phyloP scores from a whole-genome alignment of 2,888 invertebrate genomes.

The Bombyx huttoni region DNA sequence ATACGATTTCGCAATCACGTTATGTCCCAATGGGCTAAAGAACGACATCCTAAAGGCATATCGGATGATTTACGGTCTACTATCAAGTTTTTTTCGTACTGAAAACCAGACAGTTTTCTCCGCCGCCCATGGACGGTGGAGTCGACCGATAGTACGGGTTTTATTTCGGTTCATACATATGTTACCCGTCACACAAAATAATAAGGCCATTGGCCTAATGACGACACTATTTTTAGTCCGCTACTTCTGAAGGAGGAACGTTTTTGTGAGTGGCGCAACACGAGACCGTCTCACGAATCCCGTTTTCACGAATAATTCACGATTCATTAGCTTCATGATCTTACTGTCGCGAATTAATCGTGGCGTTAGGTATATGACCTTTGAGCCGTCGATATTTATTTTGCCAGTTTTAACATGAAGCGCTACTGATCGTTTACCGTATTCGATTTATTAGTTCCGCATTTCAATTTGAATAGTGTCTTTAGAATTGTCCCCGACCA shows the following conservation, averaged over 20 bases:
- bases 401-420: no score
- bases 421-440: no score
- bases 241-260: conserved; percentile 46
- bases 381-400: no score
- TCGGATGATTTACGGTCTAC: conserved; percentile 43
- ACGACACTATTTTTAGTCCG: conserved; percentile 54
- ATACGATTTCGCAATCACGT: conserved; percentile 1
- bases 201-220: conserved; percentile 72
- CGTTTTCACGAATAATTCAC: conserved; percentile 11
- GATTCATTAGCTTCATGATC: conserved; percentile 3
- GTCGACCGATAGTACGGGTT: conserved; percentile 39
- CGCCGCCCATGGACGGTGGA: background rate
- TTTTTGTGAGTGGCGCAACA: conserved; percentile 24
- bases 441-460: no score
- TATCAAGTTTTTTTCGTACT: conserved; percentile 15
- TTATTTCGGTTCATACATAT: conserved; percentile 65
- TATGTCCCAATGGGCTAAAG: conserved; percentile 10
- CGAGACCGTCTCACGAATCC: conserved; percentile 16
- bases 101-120: conserved; percentile 50
- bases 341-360: no score
- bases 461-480: no score
- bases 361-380: no score
- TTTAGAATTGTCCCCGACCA: no score
- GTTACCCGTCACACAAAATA: conserved; percentile 65
- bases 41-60: conserved; percentile 34